Evolutionary conservation across 1,140 invertebrate genomes (phyloP), one percentile per base, ranked within the genome.

Genomic region (Mactra quadrangularis): DNA sequence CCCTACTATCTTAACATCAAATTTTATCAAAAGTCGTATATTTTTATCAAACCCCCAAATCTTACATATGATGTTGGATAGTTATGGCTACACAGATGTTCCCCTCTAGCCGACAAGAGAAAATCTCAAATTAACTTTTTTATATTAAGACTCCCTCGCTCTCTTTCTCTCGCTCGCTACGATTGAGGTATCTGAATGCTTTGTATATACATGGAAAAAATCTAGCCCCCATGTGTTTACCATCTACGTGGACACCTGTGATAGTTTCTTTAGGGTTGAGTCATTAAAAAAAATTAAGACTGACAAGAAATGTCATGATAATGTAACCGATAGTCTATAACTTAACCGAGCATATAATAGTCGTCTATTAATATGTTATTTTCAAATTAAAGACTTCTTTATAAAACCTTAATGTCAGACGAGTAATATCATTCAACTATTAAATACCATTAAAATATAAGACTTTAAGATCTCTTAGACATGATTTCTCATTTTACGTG

Each of bases 351-450:
- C 60, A 78, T 9, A 38, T 68, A 68, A 78, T 47, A 45, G 50
- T 57, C 50, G n/a, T 33, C 38, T 50, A 55, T 68, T 66, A 68
- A 78, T 78, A 55, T 25, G 60, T 60, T 78, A 78, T 78, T 78
- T 78, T 78, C 76, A 47, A 68, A 78, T 78, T 66, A 78, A 78
- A 68, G 52, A 35, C 62, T 38, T 68, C 76, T 68, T 68, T 78
- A 78, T 66, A 57, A 57, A 52, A 52, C 68, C 62, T n/a, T n/a
- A 78, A 78, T 78, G 76, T 68, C 76, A 78, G 17, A 15, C 50
- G 19, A 47, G 22, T 62, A 68, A 55, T 38, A 29, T 64, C 57
- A 66, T 57, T 52, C 45, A 38, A 25, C 1, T 57, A 78, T 66
- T 68, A n/a, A 78, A 68, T 9, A 68, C 64, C 57, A 66, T 66